Conservation (phyloP, 1,140 invertebrate genomes). For the Halesus radiatus region DNA sequence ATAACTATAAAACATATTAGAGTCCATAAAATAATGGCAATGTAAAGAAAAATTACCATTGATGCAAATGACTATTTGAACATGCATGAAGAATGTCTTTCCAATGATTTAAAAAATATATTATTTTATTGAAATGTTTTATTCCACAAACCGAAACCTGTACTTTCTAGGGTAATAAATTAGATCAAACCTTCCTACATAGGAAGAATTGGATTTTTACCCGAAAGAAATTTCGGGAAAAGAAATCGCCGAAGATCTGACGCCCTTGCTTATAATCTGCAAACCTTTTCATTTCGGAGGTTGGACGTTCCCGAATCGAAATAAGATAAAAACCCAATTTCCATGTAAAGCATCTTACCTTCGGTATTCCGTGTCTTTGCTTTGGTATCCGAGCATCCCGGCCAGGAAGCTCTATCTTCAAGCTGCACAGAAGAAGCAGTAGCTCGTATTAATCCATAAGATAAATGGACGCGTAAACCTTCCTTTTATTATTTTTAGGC, state of each 20-base stretch:
- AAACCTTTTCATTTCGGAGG: slow-evolving; percentile 24
- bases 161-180: not conserved
- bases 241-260: not conserved
- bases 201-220: not conserved
- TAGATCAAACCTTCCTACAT: not conserved
- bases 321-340: slow-evolving; percentile 39
- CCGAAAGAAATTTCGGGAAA: not conserved
- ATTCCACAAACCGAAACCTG: not conserved
- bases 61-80: no score
- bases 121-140: not conserved
- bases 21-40: no score
- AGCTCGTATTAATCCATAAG: slow-evolving; percentile 1
- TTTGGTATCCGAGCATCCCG: no score
- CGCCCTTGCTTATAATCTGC: slow-evolving; percentile 16
- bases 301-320: not conserved
- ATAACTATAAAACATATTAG: no score
- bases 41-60: no score
- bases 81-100: no score
- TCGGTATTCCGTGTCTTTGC: not conserved
- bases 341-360: slow-evolving; percentile 2
- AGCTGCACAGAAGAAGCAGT: not conserved
- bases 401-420: not conserved
- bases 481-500: not conserved
- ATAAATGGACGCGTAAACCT: not conserved
- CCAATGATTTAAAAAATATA: no score